These are phyloP conservation scores for Apaloderma vittatum DNA, from an alignment of 2,113 vertebrate genomes.

Conservation along the genomic window DNA sequence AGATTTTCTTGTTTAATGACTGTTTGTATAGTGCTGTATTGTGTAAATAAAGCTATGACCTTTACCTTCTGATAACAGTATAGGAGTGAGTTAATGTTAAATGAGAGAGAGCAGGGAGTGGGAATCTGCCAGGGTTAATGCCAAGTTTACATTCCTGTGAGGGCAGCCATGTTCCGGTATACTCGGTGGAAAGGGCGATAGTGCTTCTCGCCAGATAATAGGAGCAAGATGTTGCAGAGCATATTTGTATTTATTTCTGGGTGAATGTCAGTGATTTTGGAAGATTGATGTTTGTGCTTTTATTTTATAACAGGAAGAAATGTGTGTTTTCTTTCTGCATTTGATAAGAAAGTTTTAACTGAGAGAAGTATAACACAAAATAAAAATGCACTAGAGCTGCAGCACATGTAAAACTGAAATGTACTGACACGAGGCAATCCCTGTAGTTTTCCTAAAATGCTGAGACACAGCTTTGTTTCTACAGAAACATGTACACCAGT, in stretches of 20 bases:
- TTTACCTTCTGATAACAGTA: slow-evolving; percentile 55
- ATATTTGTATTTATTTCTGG: slow-evolving; percentile 41
- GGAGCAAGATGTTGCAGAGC: slow-evolving; percentile 12
- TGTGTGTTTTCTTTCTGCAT: slow-evolving; percentile 8
- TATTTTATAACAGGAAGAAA: slow-evolving; percentile 60
- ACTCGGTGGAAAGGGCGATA: neutral
- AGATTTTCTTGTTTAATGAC: slow-evolving; percentile 39
- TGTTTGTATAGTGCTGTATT: slow-evolving; percentile 32
- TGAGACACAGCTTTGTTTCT: neutral
- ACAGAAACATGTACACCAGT: neutral
- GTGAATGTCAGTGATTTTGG: slow-evolving; percentile 51
- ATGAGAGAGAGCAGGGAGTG: slow-evolving; percentile 15
- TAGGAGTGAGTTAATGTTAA: slow-evolving; percentile 60
- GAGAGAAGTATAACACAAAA: neutral
- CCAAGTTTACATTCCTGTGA: slow-evolving; percentile 77
- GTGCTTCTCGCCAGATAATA: slow-evolving; percentile 57
- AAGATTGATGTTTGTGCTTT: slow-evolving; percentile 40
- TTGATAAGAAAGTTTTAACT: slow-evolving; percentile 42
- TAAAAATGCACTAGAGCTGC: neutral
- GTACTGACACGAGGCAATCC: neutral
- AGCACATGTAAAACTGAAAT: neutral
- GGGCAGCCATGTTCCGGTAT: slow-evolving; percentile 61
- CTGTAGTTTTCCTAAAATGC: neutral
- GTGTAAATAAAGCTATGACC: slow-evolving; percentile 66
- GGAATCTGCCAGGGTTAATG: slow-evolving; percentile 50